These are phyloP conservation scores for Colostygia pectinataria DNA, from an alignment of 2,888 invertebrate species.

Conservation along the genomic window DNA sequence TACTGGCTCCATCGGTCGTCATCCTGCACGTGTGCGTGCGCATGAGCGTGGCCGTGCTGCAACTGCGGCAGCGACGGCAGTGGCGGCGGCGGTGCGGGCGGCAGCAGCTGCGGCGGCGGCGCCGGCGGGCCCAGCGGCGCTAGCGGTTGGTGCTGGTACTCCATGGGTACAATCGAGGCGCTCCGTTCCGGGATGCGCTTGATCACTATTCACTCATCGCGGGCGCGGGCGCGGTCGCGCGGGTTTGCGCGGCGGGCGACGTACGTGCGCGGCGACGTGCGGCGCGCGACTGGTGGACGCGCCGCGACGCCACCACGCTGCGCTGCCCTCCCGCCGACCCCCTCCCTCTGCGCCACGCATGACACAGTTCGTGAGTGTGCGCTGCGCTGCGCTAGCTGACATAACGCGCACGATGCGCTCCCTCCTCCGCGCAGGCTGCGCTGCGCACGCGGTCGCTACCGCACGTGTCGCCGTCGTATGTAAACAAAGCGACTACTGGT, in stretches of 20 bases:
- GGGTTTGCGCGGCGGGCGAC: constrained; percentile 48
- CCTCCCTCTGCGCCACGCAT: constrained; percentile 24
- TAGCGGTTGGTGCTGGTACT: constrained; percentile 75
- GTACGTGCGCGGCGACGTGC: constrained; percentile 58
- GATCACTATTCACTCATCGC: constrained; percentile 73
- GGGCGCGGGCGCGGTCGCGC: constrained; percentile 51
- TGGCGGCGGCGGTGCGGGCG: constrained; percentile 82
- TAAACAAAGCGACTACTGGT: constrained; percentile 57
- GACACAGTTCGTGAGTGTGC: neutral
- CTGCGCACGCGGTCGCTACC: constrained; percentile 4
- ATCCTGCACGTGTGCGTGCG: constrained; percentile 76
- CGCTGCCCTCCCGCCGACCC: constrained; percentile 37
- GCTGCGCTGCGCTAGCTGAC: neutral
- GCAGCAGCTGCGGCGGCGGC: constrained; percentile 85
- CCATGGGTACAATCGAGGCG: constrained; percentile 65
- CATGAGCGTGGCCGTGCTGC: constrained; percentile 73
- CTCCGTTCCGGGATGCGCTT: constrained; percentile 50
- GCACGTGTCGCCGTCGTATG: constrained; percentile 57
- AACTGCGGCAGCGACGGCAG: constrained; percentile 86
- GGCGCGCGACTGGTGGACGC: constrained; percentile 52
- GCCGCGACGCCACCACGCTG: constrained; percentile 37
- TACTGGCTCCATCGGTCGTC: constrained; percentile 89
- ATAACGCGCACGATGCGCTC: constrained; percentile 30
- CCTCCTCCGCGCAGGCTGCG: constrained; percentile 26
- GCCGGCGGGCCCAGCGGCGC: constrained; percentile 85